phyloP scores from a whole-genome alignment of 1,140 invertebrate species.

The Hyphantria cunea region DNA sequence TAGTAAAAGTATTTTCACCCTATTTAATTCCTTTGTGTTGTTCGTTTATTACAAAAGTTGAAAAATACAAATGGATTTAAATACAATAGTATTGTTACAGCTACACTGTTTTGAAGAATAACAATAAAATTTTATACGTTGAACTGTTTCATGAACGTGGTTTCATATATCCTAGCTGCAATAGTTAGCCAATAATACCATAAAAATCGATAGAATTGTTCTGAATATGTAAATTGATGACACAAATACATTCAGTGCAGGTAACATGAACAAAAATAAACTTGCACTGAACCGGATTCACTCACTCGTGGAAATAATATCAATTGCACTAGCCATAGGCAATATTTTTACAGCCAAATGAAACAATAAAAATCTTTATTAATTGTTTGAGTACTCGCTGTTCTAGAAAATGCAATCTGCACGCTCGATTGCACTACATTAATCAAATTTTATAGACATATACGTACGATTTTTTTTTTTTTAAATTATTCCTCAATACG shows the following conservation, averaged over 20 bases:
- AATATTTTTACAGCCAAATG: conserved; percentile 46
- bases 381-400: conserved; percentile 35
- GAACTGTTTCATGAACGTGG: neutral
- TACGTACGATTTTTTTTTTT: neutral
- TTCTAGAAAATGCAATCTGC: conserved; percentile 32
- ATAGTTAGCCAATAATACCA: neutral
- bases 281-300: conserved; percentile 31
- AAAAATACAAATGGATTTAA: neutral
- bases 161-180: neutral
- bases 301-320: conserved; percentile 37
- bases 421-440: conserved; percentile 29
- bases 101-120: neutral
- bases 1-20: too few species aligned
- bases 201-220: conserved; percentile 26
- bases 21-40: neutral
- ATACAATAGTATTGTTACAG: neutral
- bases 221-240: conserved; percentile 20
- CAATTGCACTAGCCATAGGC: conserved; percentile 41
- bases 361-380: conserved; percentile 41
- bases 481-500: conserved; percentile 7
- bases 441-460: conserved; percentile 16
- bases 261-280: conserved; percentile 36
- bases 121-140: neutral
- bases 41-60: neutral
- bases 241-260: conserved; percentile 40